Evolutionary conservation across 1,140 invertebrate species (phyloP), one percentile per base, ranked within the genome.

Genomic region (Lucilia cuprina): DNA sequence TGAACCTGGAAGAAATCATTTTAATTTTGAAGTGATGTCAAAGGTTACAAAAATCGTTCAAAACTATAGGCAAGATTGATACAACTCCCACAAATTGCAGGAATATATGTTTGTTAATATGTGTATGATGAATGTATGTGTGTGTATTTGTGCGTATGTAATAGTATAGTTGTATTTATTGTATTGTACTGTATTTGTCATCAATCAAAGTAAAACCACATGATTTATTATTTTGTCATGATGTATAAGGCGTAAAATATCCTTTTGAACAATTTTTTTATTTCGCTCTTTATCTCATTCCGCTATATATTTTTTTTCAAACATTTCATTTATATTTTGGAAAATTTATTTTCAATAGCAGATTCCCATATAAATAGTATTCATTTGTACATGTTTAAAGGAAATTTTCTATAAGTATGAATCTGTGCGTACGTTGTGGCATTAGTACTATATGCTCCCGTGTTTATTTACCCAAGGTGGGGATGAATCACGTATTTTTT

Each of bases 191-290:
- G 85, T 85, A 87, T 86, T 87, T 88, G 87, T 88, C 87, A 88
- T 88, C 87, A 86, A 88, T 88, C 87, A 88, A 88, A 86, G 87
- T 88, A 87, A 87, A 88, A 88, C 87, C 87, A 86, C 86, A 85
- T 83, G 84, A 85, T 83, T 83, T 85, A 85, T 85, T 85, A 82
- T 83, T 85, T 85, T 82, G 49, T 78, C 84, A 85, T 83, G 84
- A 85, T 85, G 82, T 60, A 85, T 85, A 85, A 85, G 84, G 84
- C 84, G 82, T 83, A 85, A 85, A 85, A 83, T 85, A 85, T 85
- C 82, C 84, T 83, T 85, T 85, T 82, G 41, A 50, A 80, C n/a
- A n/a, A n/a, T 49, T 34, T 49, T 77, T 80, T 80, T 80, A 13
- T 41, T 47, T 41, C 17, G 41, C 41, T 74, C 30, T 74, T 74